These are phyloP conservation scores for Diplolepis rosae DNA, from an alignment of 2,888 invertebrate genomes.

Conservation along the genomic window DNA sequence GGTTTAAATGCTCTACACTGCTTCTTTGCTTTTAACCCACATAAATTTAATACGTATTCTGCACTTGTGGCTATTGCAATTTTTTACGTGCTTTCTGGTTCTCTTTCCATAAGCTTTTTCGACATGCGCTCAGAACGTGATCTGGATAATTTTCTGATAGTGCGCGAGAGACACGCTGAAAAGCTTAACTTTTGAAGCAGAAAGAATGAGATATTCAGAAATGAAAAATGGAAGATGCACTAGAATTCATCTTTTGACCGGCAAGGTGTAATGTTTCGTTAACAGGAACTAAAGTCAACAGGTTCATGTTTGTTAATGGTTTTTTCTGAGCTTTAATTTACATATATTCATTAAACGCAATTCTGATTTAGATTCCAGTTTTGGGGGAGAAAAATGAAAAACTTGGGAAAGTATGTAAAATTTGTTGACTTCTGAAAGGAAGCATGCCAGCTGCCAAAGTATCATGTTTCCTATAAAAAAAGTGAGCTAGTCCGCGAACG, in stretches of 20 bases:
- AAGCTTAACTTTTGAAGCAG: conserved; percentile 5
- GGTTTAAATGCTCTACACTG: background rate
- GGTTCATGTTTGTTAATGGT: background rate
- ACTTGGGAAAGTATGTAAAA: conserved; percentile 7
- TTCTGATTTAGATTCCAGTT: background rate
- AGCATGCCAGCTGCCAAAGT: conserved; percentile 49
- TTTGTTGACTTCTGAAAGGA: conserved; percentile 27
- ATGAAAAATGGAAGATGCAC: background rate
- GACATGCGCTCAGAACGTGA: conserved; percentile 21
- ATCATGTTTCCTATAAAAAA: conserved; percentile 46
- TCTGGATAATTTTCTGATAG: conserved; percentile 6
- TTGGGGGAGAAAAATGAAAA: background rate
- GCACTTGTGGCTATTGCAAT: conserved; percentile 6
- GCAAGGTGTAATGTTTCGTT: background rate
- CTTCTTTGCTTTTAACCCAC: background rate
- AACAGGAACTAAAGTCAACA: background rate
- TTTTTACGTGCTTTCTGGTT: conserved; percentile 24
- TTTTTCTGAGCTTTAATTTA: no score
- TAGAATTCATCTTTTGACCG: background rate
- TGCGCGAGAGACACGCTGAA: conserved; percentile 11
- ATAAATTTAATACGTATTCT: conserved; percentile 14
- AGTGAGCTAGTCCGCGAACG: conserved; percentile 8
- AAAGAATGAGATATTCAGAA: background rate
- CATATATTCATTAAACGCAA: background rate
- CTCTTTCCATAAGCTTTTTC: conserved; percentile 5